These are phyloP conservation scores for Aulostomus chinensis DNA, from an alignment of 2,797 vertebrate genomes.

Conservation along the genomic window DNA sequence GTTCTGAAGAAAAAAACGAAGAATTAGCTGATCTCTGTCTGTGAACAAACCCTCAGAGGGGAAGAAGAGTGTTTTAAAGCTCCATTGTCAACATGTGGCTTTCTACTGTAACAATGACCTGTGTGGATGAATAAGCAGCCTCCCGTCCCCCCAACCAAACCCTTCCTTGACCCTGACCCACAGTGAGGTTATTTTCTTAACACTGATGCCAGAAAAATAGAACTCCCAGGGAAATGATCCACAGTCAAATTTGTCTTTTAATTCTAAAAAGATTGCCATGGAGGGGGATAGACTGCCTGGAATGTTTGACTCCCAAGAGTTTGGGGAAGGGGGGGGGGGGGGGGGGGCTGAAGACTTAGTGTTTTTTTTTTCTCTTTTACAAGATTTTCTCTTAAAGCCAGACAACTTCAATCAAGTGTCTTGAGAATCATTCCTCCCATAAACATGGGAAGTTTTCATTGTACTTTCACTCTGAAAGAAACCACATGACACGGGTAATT, in stretches of 20 bases:
- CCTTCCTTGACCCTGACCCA: constrained; percentile 35
- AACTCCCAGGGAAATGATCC: constrained; percentile 58
- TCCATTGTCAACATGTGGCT: constrained; percentile 51
- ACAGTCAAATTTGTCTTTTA: constrained; percentile 72
- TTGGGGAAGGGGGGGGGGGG: constrained; percentile 5
- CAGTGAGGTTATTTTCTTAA: constrained; percentile 72
- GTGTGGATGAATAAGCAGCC: constrained; percentile 40
- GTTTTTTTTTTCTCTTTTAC: constrained; percentile 49
- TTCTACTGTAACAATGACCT: constrained; percentile 69
- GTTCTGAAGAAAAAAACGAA: constrained; percentile 31
- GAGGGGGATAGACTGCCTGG: constrained; percentile 49
- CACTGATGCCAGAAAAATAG: constrained; percentile 66
- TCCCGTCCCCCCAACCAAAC: constrained; percentile 8
- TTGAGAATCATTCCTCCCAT: constrained; percentile 45
- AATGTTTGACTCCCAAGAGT: constrained; percentile 68
- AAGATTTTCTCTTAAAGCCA: constrained; percentile 57
- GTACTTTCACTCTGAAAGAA: constrained; percentile 60
- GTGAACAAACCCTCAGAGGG: constrained; percentile 40
- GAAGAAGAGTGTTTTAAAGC: constrained; percentile 33
- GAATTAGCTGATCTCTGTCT: constrained; percentile 38
- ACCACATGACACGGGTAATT: constrained; percentile 61
- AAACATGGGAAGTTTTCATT: constrained; percentile 57
- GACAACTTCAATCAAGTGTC: constrained; percentile 53
- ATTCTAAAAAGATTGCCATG: constrained; percentile 57
- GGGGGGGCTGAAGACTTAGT: constrained; percentile 67